phyloP scores from a whole-genome alignment of 2,888 invertebrate genomes.

The Hetaerina titia region DNA sequence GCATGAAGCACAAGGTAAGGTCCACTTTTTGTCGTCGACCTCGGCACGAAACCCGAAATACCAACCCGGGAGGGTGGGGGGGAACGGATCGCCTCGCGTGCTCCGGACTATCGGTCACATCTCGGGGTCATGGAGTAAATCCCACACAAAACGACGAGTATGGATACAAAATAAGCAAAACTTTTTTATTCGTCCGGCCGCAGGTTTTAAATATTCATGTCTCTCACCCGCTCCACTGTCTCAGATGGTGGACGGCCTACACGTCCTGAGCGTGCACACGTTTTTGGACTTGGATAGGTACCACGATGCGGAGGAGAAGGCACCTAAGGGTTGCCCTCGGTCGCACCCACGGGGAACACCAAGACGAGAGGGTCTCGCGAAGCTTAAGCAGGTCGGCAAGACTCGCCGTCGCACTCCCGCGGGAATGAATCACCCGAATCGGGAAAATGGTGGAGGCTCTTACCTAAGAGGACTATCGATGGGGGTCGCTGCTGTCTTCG shows the following conservation, averaged over 20 bases:
- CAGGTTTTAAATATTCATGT: constrained; percentile 6
- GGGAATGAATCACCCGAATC: background rate
- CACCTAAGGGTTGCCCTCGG: background rate
- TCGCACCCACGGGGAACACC: background rate
- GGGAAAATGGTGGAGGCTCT: background rate
- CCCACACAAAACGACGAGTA: background rate
- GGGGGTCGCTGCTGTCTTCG: background rate
- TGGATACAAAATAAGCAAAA: background rate
- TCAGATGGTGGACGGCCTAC: background rate
- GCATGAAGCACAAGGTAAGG: background rate
- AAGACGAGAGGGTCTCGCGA: background rate
- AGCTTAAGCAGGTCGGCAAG: background rate
- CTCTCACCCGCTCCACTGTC: background rate
- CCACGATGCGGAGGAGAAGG: background rate
- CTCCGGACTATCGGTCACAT: constrained; percentile 23
- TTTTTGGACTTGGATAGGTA: background rate
- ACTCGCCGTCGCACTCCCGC: no score
- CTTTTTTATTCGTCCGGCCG: background rate
- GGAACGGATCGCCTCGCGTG: background rate
- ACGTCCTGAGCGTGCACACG: background rate
- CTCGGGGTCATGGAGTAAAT: background rate
- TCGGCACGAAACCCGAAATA: constrained; percentile 3
- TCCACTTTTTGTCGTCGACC: background rate
- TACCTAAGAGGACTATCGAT: background rate
- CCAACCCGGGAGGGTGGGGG: background rate